Evolutionary conservation across 2,113 vertebrate genomes (phyloP).

Genomic region (Girardinichthys multiradiatus): DNA sequence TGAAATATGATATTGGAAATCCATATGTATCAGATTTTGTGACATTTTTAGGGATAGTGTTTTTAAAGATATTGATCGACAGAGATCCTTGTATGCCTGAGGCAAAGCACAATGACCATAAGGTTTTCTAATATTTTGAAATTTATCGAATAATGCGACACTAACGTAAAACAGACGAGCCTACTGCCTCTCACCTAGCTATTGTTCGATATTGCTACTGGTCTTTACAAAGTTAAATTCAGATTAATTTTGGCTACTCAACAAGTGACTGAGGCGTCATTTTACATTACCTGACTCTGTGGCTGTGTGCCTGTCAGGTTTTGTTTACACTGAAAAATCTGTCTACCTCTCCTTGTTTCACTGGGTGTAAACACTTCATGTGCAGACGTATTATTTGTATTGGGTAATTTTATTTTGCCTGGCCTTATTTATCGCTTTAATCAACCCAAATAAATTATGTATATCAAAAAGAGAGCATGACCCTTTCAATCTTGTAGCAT

Average conservation of each 20-base stretch:
- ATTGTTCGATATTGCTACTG: neutral
- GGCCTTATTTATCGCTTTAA: neutral
- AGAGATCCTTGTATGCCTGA: conserved; percentile 4
- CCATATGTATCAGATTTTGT: neutral
- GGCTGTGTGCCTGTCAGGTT: neutral
- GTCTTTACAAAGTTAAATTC: conserved; percentile 34
- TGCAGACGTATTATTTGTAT: conserved; percentile 27
- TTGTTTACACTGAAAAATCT: conserved; percentile 17
- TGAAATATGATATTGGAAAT: neutral
- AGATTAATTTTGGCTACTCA: neutral
- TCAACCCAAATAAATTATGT: conserved; percentile 9
- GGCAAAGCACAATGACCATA: conserved; percentile 4
- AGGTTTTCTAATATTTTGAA: conserved; percentile 7
- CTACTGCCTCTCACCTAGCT: conserved; percentile 12
- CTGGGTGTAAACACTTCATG: conserved; percentile 5
- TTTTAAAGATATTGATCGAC: conserved; percentile 10
- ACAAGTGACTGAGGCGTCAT: conserved; percentile 5
- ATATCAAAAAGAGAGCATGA: neutral
- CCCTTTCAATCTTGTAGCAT: neutral
- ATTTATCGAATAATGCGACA: neutral
- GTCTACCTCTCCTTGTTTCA: neutral
- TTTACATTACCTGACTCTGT: conserved; percentile 7
- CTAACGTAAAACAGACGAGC: too few species aligned
- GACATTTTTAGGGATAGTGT: neutral
- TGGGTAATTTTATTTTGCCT: conserved; percentile 15